phyloP scores from a whole-genome alignment of 2,888 invertebrate genomes.

The Clivina fossor region DNA sequence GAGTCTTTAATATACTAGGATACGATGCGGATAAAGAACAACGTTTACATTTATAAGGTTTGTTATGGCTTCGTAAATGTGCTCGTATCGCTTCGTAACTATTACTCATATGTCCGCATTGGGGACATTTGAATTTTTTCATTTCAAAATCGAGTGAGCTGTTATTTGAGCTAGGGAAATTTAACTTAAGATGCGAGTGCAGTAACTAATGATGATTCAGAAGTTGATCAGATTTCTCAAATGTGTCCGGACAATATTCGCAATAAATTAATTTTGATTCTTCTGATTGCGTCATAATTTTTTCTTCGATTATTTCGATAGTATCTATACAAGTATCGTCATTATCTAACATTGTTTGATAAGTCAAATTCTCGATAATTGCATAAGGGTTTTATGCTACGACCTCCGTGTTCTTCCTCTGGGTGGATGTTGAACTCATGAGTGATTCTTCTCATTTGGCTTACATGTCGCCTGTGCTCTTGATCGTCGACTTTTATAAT shows the following conservation, averaged over 20 bases:
- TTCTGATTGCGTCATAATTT: constrained; percentile 12
- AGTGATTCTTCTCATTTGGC: too few species aligned
- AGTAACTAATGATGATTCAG: constrained; percentile 50
- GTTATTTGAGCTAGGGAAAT: constrained; percentile 41
- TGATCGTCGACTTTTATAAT: too few species aligned
- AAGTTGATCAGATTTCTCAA: constrained; percentile 46
- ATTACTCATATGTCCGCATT: constrained; percentile 49
- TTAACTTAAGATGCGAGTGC: constrained; percentile 50
- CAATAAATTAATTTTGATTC: constrained; percentile 27
- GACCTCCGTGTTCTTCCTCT: too few species aligned
- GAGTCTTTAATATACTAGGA: constrained; percentile 44
- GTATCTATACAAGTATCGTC: constrained; percentile 42
- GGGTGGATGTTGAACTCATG: too few species aligned
- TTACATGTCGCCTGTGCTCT: too few species aligned
- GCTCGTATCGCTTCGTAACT: constrained; percentile 48
- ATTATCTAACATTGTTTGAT: constrained; percentile 41
- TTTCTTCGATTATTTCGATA: constrained; percentile 41
- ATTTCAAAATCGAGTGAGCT: constrained; percentile 33
- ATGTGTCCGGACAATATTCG: constrained; percentile 48
- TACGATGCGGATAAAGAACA: constrained; percentile 49
- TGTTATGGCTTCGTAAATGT: constrained; percentile 53
- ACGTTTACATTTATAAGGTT: constrained; percentile 52
- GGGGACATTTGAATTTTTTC: constrained; percentile 50
- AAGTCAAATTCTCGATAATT: constrained; percentile 44
- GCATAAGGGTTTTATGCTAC: too few species aligned